These are phyloP conservation scores for Cyprinodon diabolis DNA, from an alignment of 2,797 vertebrate species.

Conservation along the genomic window DNA sequence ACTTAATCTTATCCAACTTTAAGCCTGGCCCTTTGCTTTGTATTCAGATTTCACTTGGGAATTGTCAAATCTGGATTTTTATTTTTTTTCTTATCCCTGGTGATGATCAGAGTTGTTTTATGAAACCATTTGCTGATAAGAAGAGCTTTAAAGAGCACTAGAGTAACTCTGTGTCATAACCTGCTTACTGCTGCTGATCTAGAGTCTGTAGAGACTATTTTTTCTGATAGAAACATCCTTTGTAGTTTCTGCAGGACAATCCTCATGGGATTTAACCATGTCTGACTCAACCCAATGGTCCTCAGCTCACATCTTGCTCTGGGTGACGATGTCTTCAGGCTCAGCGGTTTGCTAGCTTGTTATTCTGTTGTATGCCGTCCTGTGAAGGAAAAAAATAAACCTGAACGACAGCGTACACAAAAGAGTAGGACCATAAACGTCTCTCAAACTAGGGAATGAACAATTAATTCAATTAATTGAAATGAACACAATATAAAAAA, in stretches of 20 bases:
- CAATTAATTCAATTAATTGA: too few relatives aligned
- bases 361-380: not conserved
- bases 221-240: not conserved
- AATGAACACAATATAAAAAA: too few relatives aligned
- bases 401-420: too few relatives aligned
- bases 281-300: not conserved
- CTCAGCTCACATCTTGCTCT: not conserved
- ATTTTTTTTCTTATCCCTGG: too few relatives aligned
- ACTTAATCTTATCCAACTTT: constrained; percentile 1
- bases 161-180: not conserved
- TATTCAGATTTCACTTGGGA: not conserved
- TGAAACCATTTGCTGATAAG: not conserved
- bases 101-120: not conserved
- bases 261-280: not conserved
- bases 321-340: not conserved
- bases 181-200: not conserved
- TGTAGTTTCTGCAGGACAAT: not conserved
- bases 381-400: too few relatives aligned
- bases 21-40: not conserved
- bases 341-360: not conserved
- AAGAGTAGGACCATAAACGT: too few relatives aligned
- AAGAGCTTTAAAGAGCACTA: not conserved
- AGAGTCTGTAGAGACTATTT: not conserved
- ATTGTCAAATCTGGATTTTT: not conserved
- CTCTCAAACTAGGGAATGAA: too few relatives aligned